Conservation (phyloP, 2,113 vertebrate species). For the Salvator merianae region DNA sequence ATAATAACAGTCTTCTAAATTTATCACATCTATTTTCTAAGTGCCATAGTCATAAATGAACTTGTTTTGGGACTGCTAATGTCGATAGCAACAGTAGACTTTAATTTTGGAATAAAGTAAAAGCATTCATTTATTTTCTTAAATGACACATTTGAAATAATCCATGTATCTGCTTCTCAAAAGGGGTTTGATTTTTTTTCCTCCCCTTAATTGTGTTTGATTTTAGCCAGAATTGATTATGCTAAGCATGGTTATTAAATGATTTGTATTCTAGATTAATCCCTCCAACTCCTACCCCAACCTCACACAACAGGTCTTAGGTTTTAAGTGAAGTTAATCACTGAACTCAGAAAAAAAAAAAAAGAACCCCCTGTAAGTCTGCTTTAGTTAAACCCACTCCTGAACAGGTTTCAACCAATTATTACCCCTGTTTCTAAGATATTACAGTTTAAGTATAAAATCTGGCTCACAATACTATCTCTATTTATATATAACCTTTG, state of each 20-base stretch:
- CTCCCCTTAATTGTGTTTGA: background rate
- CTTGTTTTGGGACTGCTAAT: too few relatives aligned
- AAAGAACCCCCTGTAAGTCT: constrained; percentile 42
- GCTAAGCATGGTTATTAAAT: constrained; percentile 53
- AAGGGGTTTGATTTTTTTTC: constrained; percentile 45
- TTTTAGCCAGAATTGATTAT: constrained; percentile 58
- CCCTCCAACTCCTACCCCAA: constrained; percentile 27
- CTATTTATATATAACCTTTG: constrained; percentile 53
- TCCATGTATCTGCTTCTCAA: constrained; percentile 18
- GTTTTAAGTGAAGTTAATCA: constrained; percentile 64
- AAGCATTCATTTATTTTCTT: too few relatives aligned
- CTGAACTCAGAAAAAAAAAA: constrained; percentile 53
- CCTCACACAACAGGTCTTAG: constrained; percentile 41
- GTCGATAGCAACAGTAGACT: too few relatives aligned
- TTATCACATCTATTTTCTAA: too few relatives aligned
- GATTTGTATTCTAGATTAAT: constrained; percentile 57
- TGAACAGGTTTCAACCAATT: constrained; percentile 47
- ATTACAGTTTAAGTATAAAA: constrained; percentile 54
- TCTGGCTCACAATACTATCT: constrained; percentile 52
- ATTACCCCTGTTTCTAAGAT: constrained; percentile 48
- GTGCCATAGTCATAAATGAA: too few relatives aligned
- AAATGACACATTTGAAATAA: too few relatives aligned
- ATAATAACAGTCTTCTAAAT: too few relatives aligned
- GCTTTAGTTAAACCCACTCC: constrained; percentile 38
- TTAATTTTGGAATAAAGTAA: too few relatives aligned